Evolutionary conservation across 2,888 invertebrate genomes (phyloP), one percentile per base, ranked within the genome.

Genomic region (Iphiclides podalirius): DNA sequence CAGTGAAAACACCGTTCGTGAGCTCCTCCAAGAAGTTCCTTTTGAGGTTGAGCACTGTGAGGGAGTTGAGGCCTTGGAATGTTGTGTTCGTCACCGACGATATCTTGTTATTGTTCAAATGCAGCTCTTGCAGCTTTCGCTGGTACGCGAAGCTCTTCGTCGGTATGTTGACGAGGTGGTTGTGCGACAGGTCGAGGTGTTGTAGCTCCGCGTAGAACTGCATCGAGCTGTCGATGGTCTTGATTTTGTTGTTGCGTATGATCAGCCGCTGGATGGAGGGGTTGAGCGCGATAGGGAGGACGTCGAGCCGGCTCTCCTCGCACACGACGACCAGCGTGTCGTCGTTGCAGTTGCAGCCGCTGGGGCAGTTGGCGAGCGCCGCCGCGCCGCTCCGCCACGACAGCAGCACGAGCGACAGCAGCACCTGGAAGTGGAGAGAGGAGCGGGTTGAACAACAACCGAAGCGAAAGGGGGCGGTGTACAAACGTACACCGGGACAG

Each of bases 241-340:
- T 95, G 66, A 96, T 96, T 67, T 94, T 93, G 78, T 96, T 96
- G 77, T 94, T 95, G 66, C 94, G 93, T 55, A 96, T 92, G 61
- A 95, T 94, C 65, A 96, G 91, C 46, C 95, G 91, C 72, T 95
- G 95, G 56, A 96, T 95, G 65, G 95, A 94, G 33, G 98, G 98
- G 85, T 97, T 97, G 56, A 97, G 89, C 1, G 96, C 95, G 67
- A 97, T 97, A 53, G 97, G 97, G 54, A 97, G 92, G 46, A 96
- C 95, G 83, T 96, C 96, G 53, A 97, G 90, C 60, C 94, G 94
- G 70, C 95, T 95, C 71, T 93, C 94, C 63, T 95, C 93, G 82
- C 97, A 97, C 60, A 93, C 93, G 40, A 96, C 97, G 50, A 95
- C 94, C 59, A 95, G 92, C 7, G 94, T 96, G 59, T 96, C 96